phyloP scores from a whole-genome alignment of 2,113 vertebrate genomes.

The Bubo scandiacus region DNA sequence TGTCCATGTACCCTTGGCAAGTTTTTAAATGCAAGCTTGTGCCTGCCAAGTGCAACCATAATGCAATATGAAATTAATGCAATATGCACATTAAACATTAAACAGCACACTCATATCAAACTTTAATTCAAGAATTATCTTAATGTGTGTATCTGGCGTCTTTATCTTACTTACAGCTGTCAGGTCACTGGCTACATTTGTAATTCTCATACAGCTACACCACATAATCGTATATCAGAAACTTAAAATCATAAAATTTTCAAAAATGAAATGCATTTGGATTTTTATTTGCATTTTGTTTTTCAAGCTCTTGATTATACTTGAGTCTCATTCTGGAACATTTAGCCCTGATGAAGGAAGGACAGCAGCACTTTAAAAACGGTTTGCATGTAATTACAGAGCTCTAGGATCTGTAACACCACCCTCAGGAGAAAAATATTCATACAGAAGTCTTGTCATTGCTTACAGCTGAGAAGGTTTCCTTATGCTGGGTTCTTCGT shows the following conservation, averaged over 20 bases:
- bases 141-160: not conserved
- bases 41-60: not conserved
- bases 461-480: not conserved
- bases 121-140: not conserved
- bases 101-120: not conserved
- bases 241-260: not conserved
- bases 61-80: not conserved
- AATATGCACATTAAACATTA: too few species aligned
- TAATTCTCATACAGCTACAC: not conserved
- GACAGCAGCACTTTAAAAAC: not conserved
- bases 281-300: not conserved
- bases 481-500: not conserved
- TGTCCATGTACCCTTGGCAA: not conserved
- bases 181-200: not conserved
- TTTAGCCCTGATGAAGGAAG: not conserved
- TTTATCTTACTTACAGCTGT: not conserved
- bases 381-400: not conserved
- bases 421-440: not conserved
- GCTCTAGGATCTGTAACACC: not conserved
- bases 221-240: not conserved
- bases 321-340: not conserved
- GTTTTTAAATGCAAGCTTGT: not conserved
- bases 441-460: not conserved
- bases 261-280: not conserved
- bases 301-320: not conserved